Evolutionary conservation across 1,140 invertebrate species (phyloP).

Genomic region (Aradophagus sp.): DNA sequence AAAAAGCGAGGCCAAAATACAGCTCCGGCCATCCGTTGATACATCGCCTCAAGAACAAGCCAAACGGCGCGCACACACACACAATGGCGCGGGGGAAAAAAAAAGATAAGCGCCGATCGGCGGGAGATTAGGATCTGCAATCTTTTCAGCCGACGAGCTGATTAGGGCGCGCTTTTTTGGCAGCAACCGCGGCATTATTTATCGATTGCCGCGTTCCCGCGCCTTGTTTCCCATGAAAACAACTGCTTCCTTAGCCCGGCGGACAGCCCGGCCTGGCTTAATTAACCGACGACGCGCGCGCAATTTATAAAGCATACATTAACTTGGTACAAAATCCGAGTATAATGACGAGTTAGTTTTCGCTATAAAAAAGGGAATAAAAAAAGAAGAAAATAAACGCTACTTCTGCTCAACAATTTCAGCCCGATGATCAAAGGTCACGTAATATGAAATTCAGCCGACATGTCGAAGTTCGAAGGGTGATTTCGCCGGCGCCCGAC

Average conservation of each 20-base stretch:
- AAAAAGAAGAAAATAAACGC: too few relatives aligned
- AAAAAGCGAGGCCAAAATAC: too few relatives aligned
- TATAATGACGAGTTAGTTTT: conserved; percentile 52
- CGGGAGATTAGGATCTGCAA: conserved; percentile 35
- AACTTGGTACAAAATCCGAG: conserved; percentile 27
- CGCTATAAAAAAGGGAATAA: conserved; percentile 39
- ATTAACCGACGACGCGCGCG: conserved; percentile 24
- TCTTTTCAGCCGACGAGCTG: conserved; percentile 15
- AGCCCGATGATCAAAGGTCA: conserved; percentile 48
- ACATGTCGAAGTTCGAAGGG: conserved; percentile 43
- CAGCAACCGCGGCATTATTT: conserved; percentile 28
- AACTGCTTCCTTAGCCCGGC: too few relatives aligned
- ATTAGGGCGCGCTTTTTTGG: conserved; percentile 34
- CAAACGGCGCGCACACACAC: too few relatives aligned
- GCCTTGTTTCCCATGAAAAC: conserved; percentile 3
- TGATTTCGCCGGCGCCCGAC: conserved; percentile 10
- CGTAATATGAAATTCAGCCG: conserved; percentile 47
- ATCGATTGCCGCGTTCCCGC: conserved; percentile 11
- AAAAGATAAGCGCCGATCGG: conserved; percentile 21
- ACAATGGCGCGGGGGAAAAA: too few relatives aligned
- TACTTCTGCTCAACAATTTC: conserved; percentile 49
- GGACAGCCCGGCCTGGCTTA: conserved; percentile 16
- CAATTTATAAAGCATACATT: conserved; percentile 39
- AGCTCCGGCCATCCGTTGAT: too few relatives aligned
- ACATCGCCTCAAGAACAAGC: too few relatives aligned